Percentiles rank a stretch among this genome's conserved stretches.
These are phyloP conservation scores for Stenchaetothrips biformis DNA, from an alignment of 2,888 invertebrate species.

Conservation along the genomic window DNA sequence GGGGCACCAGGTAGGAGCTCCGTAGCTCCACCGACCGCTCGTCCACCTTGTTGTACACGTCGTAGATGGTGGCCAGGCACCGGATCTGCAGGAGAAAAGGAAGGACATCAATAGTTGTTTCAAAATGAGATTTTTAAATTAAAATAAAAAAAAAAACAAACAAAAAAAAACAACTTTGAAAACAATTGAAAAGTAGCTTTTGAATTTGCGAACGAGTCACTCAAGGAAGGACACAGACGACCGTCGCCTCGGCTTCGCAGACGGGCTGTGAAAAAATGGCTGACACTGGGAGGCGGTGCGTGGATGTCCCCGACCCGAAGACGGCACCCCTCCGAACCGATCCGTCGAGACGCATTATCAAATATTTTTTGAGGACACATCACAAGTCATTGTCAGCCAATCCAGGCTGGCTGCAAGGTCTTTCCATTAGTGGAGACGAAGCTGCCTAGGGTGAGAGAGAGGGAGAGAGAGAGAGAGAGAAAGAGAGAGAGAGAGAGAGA, in stretches of 20 bases:
- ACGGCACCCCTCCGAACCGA: too few relatives aligned
- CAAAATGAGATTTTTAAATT: not conserved
- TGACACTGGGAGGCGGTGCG: too few relatives aligned
- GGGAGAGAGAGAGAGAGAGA: not conserved
- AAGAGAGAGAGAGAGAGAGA: not conserved
- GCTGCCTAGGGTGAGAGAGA: not conserved
- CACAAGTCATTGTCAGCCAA: conserved; percentile 1
- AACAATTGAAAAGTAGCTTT: too few relatives aligned
- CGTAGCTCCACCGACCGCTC: conserved; percentile 3
- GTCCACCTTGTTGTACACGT: not conserved
- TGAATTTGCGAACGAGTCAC: too few relatives aligned
- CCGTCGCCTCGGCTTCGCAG: too few relatives aligned
- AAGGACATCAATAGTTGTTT: not conserved
- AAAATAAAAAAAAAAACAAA: too few relatives aligned
- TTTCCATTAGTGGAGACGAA: not conserved
- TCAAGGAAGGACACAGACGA: too few relatives aligned
- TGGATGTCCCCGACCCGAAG: too few relatives aligned
- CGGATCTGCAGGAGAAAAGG: not conserved
- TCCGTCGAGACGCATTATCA: not conserved
- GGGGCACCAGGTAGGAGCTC: not conserved
- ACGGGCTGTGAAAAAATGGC: too few relatives aligned
- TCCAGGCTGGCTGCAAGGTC: not conserved
- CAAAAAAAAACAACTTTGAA: too few relatives aligned
- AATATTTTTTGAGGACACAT: conserved; percentile 11
- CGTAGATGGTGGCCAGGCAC: not conserved